Conservation (phyloP, 2,113 vertebrate genomes). For the Ursus arctos region DNA sequence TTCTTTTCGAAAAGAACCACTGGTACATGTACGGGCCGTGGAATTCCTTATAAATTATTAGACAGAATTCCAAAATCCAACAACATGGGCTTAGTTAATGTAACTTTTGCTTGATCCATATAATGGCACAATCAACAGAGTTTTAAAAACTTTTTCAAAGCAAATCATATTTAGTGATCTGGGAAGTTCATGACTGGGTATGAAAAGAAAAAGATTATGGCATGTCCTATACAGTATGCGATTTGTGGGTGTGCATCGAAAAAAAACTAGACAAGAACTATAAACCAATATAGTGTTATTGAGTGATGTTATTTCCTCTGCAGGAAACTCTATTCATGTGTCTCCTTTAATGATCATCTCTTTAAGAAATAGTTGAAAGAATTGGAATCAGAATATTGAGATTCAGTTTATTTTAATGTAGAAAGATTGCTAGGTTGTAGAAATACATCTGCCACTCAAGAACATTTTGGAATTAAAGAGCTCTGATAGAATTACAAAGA, state of each 20-base stretch:
- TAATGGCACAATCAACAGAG: not conserved
- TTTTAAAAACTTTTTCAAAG: not conserved
- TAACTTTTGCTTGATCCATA: not conserved
- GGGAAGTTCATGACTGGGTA: not conserved
- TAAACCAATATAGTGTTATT: not conserved
- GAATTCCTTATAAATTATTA: not conserved
- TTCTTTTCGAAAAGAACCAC: not conserved
- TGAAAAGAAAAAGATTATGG: not conserved
- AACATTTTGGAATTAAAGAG: slow-evolving; percentile 34
- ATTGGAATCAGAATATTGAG: not conserved
- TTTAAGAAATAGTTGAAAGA: slow-evolving; percentile 24
- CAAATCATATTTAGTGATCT: slow-evolving; percentile 16
- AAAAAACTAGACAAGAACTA: not conserved
- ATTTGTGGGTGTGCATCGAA: not conserved
- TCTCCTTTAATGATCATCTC: not conserved
- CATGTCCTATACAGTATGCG: not conserved
- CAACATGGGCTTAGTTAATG: not conserved
- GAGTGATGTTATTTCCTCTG: not conserved
- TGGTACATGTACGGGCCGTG: not conserved
- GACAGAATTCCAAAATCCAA: not conserved
- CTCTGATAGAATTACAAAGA: slow-evolving; percentile 21
- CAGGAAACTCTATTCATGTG: not conserved
- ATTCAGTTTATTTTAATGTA: slow-evolving; percentile 22
- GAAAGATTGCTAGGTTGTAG: not conserved
- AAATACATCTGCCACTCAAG: not conserved